Percentiles rank a stretch among this genome's conserved stretches.
Conservation (phyloP, 2,888 invertebrate species). For the Agrochola macilenta region DNA sequence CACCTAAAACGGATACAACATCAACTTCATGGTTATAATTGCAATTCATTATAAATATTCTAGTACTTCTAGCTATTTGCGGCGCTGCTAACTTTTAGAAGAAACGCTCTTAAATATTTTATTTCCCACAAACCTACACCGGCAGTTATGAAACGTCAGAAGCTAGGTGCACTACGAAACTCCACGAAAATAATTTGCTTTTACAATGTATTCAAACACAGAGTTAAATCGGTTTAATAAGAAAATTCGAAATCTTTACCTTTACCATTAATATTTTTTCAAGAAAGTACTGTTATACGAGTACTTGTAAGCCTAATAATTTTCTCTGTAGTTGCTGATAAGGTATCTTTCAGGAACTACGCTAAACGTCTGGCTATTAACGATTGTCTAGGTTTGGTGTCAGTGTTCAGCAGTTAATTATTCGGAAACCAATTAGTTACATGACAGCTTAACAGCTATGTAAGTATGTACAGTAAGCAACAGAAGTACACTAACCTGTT, state of each 20-base stretch:
- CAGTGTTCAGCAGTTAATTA: constrained; percentile 7
- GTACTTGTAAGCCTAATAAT: neutral
- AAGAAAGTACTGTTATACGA: no score
- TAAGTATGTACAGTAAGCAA: neutral
- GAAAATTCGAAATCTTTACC: neutral
- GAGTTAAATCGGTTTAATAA: neutral
- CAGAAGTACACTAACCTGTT: neutral
- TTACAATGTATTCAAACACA: neutral
- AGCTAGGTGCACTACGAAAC: no score
- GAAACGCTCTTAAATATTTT: neutral
- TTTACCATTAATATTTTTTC: neutral
- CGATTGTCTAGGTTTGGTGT: neutral
- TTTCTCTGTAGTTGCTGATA: neutral
- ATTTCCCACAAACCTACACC: neutral
- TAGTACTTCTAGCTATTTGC: no score
- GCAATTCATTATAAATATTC: no score
- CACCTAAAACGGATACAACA: no score
- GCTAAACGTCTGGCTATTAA: neutral
- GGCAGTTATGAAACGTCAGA: neutral
- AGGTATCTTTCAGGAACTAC: neutral
- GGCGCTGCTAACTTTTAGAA: no score
- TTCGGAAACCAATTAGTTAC: constrained; percentile 35
- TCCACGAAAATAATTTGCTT: neutral
- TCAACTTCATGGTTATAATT: no score
- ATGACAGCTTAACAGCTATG: neutral